Evolutionary conservation across 1,140 invertebrate genomes (phyloP).

Genomic region (Samia ricini): DNA sequence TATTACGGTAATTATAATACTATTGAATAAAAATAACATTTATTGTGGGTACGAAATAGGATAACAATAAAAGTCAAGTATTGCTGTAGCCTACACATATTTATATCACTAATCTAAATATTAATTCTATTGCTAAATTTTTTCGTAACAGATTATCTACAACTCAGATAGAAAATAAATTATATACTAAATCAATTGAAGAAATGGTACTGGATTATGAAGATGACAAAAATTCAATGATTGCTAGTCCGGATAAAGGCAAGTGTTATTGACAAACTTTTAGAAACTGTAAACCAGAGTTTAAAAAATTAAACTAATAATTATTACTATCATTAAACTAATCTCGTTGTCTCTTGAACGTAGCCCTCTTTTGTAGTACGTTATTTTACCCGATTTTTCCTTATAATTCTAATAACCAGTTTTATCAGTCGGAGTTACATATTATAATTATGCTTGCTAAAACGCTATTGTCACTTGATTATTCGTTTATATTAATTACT

Average conservation of each 20-base stretch:
- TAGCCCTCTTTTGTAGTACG: too few species aligned
- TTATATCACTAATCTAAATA: neutral
- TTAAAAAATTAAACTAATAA: too few species aligned
- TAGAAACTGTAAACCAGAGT: neutral
- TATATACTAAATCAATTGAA: constrained; percentile 48
- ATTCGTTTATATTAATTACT: too few species aligned
- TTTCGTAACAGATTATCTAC: neutral
- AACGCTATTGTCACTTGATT: too few species aligned
- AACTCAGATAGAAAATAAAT: neutral
- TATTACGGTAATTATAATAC: neutral
- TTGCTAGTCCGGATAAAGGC: constrained; percentile 51
- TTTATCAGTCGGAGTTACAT: too few species aligned
- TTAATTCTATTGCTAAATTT: too few species aligned
- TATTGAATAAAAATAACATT: neutral
- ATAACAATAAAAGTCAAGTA: neutral
- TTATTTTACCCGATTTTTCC: too few species aligned
- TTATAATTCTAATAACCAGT: too few species aligned
- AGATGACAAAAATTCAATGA: constrained; percentile 67
- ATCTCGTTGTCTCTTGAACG: too few species aligned
- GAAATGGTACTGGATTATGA: constrained; percentile 54
- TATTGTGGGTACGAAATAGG: neutral
- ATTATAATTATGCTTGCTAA: too few species aligned
- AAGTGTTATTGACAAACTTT: neutral
- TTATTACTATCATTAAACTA: too few species aligned
- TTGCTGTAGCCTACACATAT: neutral